Evolutionary conservation across 2,113 vertebrate genomes (phyloP), one percentile per base, ranked within the genome.

Genomic region (Pseudolaguvia tuberculata): DNA sequence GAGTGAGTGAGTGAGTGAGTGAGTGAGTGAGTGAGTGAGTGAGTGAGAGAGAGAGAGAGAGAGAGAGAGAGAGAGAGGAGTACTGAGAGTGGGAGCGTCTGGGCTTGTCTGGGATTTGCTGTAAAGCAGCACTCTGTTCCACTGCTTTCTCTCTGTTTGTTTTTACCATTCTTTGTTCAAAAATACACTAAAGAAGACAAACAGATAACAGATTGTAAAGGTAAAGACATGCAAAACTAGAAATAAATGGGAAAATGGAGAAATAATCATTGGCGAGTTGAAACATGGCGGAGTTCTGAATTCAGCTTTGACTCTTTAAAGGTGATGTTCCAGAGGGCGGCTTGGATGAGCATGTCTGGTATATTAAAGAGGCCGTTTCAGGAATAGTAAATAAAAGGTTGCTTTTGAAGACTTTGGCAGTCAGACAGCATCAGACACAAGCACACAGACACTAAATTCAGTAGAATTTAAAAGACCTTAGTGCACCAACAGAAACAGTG

Each of bases 181-280:
- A 66, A 76, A 77, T 35, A 74, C 59, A 71, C 75, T 75, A 81
- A 81, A 81, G 70, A 42, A 75, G 42, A 68, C 79, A 81, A 83
- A 77, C 74, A 74, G 77, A 83, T 78, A 83, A 81, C 82, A 79
- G 77, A 81, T 79, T 83, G 77, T 29, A 59, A 45, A 83, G 77
- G 68, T 81, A 77, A 79, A 68, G 71, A 77, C 50, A 66, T 7
- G 23, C 31, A 25, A 65, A 65, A 47, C 62, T 47, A 48, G 10
- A n/a, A 48, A 65, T n/a, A n/a, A 47, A 47, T 48, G 21, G 6
- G 45, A 65, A 47, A n/a, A 5, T 13, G 42, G 59, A 48, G 48
- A 68, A 35, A 57, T 45, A 62, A 63, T 73, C 73, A 79, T 73
- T 79, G 81, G 70, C 79, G 70, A 83, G 79, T 83, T 83, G 65